A percentile compares a stretch with the other conserved stretches of the same genome.
Evolutionary conservation across 2,888 invertebrate genomes (phyloP).

Genomic region (Nasonovia ribisnigri): DNA sequence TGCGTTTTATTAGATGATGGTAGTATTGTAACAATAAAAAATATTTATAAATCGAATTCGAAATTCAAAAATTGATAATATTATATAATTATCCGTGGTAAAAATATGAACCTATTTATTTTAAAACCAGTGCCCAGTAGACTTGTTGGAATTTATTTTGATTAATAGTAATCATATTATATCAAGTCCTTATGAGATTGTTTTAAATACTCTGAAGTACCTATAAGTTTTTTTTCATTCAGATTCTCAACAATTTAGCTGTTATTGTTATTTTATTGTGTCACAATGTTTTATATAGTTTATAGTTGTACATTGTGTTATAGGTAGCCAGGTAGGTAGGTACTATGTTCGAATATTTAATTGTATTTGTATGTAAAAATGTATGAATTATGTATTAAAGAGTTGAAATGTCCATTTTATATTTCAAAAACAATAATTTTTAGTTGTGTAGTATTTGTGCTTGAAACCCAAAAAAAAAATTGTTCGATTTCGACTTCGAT

Average conservation of each 20-base stretch:
- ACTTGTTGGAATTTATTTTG: not conserved
- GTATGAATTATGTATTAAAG: too few species aligned
- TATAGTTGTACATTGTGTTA: too few species aligned
- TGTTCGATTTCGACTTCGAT: too few species aligned
- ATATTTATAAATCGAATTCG: not conserved
- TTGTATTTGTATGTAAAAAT: too few species aligned
- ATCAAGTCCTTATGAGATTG: not conserved
- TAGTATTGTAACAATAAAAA: not conserved
- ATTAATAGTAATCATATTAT: not conserved
- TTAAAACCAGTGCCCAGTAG: not conserved
- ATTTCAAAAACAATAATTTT: too few species aligned
- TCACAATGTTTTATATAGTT: not conserved
- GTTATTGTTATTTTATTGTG: not conserved
- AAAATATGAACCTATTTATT: not conserved
- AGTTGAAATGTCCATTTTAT: too few species aligned
- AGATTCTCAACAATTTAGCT: not conserved
- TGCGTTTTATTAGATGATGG: not conserved
- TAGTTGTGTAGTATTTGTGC: too few species aligned
- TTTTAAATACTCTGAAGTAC: not conserved
- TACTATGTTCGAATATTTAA: too few species aligned
- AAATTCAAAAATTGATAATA: not conserved
- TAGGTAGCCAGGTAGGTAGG: too few species aligned
- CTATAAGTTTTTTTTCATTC: not conserved
- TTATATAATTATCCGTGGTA: too few species aligned
- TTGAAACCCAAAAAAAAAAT: too few species aligned